Conservation (phyloP, 1,140 invertebrate genomes). For the Lepidotrigona ventralis region DNA sequence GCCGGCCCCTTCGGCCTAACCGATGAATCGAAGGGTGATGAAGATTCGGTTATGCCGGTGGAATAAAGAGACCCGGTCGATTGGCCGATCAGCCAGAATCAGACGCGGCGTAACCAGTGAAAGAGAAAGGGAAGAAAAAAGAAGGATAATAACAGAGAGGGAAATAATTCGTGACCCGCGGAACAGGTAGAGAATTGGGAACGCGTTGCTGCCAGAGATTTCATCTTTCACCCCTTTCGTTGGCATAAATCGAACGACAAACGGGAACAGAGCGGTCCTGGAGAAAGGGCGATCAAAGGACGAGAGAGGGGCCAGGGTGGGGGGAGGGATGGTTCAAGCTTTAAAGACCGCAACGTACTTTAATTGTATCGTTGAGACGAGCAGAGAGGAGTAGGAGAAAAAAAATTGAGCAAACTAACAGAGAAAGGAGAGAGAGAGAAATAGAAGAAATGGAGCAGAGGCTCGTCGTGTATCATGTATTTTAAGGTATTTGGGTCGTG, state of each 20-base stretch:
- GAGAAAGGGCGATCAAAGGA: background rate
- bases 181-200: slow-evolving; percentile 54
- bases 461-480: slow-evolving; percentile 73
- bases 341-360: slow-evolving; percentile 72
- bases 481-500: slow-evolving; percentile 69
- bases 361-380: slow-evolving; percentile 69
- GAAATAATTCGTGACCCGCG: slow-evolving; percentile 4
- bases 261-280: slow-evolving; percentile 22
- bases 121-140: background rate
- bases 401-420: background rate
- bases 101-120: background rate
- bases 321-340: slow-evolving; percentile 9
- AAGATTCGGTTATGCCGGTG: slow-evolving; percentile 48
- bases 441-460: slow-evolving; percentile 43
- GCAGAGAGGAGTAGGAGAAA: background rate
- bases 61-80: slow-evolving; percentile 37
- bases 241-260: slow-evolving; percentile 69
- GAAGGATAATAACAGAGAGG: background rate
- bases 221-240: slow-evolving; percentile 53
- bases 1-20: background rate
- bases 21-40: slow-evolving; percentile 30
- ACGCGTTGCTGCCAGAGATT: slow-evolving; percentile 58
- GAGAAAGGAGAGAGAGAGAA: background rate
- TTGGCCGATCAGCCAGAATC: slow-evolving; percentile 36
- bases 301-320: background rate